These are phyloP conservation scores for Bruchidius siliquastri DNA, from an alignment of 2,888 invertebrate genomes.

Conservation along the genomic window DNA sequence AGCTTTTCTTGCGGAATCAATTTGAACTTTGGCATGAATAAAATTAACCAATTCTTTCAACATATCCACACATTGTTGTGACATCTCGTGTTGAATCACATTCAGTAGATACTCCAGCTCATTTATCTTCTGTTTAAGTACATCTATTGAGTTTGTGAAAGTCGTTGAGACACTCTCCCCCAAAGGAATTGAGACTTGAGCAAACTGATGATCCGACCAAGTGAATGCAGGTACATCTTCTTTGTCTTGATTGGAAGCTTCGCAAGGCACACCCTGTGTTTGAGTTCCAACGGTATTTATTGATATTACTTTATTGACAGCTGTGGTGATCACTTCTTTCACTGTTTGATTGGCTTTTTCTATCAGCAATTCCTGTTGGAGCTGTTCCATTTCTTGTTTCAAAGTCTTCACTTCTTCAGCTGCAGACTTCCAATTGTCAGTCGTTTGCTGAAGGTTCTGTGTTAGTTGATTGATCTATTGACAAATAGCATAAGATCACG, in stretches of 20 bases:
- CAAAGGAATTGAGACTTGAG: neutral
- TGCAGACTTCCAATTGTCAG: constrained; percentile 20
- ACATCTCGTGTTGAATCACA: neutral
- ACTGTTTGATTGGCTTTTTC: constrained; percentile 25
- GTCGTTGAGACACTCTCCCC: neutral
- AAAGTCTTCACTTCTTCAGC: constrained; percentile 22
- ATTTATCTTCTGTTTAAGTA: neutral
- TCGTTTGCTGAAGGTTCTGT: constrained; percentile 15
- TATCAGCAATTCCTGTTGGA: constrained; percentile 20
- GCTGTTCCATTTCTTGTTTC: constrained; percentile 19
- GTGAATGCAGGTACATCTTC: neutral
- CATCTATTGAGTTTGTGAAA: neutral
- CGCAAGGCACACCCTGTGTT: neutral
- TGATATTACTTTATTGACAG: constrained; percentile 12
- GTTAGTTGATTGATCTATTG: constrained; percentile 12
- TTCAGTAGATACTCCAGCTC: neutral
- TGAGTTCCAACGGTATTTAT: constrained; percentile 15
- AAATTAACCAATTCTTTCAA: neutral
- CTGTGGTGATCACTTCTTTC: constrained; percentile 22
- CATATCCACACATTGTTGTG: neutral
- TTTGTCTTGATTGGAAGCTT: too few relatives aligned
- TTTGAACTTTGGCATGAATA: neutral
- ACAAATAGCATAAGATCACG: too few relatives aligned
- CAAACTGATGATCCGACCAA: neutral
- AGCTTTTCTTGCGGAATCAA: neutral